These are phyloP conservation scores for Ormia ochracea DNA, from an alignment of 2,888 invertebrate genomes.

Conservation along the genomic window DNA sequence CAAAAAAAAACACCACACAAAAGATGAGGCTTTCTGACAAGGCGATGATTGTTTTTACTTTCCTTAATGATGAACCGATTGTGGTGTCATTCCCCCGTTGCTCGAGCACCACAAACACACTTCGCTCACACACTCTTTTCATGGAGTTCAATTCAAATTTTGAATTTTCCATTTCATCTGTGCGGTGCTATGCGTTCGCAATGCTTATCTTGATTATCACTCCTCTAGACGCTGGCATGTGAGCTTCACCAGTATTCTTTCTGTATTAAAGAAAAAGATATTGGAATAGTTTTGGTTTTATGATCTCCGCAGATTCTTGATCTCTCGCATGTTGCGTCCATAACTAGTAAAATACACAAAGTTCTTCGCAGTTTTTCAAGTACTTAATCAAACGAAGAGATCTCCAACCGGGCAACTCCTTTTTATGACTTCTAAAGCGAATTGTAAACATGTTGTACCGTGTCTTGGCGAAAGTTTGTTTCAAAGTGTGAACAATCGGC, in stretches of 20 bases:
- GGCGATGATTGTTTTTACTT: background rate
- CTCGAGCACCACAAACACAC: constrained; percentile 34
- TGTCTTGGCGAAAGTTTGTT: too few relatives aligned
- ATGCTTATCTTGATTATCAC: background rate
- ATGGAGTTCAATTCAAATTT: constrained; percentile 14
- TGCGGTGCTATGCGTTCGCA: background rate
- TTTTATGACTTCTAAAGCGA: too few relatives aligned
- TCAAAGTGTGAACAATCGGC: too few relatives aligned
- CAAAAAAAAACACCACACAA: constrained; percentile 22
- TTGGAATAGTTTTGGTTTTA: too few relatives aligned
- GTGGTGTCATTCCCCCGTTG: constrained; percentile 45
- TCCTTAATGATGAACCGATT: constrained; percentile 49
- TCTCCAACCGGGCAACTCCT: too few relatives aligned
- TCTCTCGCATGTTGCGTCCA: too few relatives aligned
- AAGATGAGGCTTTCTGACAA: constrained; percentile 29
- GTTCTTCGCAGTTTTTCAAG: too few relatives aligned
- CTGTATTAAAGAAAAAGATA: background rate
- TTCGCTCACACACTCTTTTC: constrained; percentile 8
- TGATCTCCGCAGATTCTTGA: too few relatives aligned
- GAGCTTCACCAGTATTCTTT: background rate
- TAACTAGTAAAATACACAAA: too few relatives aligned
- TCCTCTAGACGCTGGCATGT: constrained; percentile 1
- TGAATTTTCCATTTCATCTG: background rate
- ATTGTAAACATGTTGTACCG: too few relatives aligned
- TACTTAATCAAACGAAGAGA: too few relatives aligned